Base-by-base conservation (phyloP, 2,797 vertebrate genomes). In the Cephalopachus bancanus region DNA sequence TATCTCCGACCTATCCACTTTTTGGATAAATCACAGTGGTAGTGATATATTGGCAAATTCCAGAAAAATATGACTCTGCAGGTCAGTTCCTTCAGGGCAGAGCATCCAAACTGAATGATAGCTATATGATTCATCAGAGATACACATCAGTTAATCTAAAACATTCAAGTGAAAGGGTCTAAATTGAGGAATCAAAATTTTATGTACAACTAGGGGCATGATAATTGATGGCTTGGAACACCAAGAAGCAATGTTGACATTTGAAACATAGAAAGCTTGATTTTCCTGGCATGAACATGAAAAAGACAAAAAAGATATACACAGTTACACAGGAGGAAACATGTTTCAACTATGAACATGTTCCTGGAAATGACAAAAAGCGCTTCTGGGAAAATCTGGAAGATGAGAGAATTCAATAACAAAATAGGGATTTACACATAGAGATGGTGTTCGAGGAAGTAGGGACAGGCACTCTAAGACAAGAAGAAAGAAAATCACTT, bases 211-310 rank as follows among this genome's bases (percentile, higher is more conserved):
- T 84, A 49, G 75, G 90, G 55, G 87, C 88, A 93, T 86, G 74
- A 76, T 92, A 94, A 96, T 91, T 96, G 96, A 96, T 96, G 53
- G 92, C 83, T 97, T 95, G 75, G 90, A 96, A 84, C 75, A 67
- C 85, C 59, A 78, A 30, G 69, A 94, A 92, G 24, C 60, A 81
- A 91, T 96, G 96, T 97, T 97, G 96, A 98, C 85, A 95, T 98
- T 97, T 97, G 94, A 97, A 95, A 97, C 79, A 60, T 3, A 83
- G 91, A 97, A 59, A 85, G 33, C 94, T 91, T 89, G 93, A 92
- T 93, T 97, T 97, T 90, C 74, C 94, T 96, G 94, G 91, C 83
- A 75, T 67, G 87, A 91, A 94, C 91, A 96, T 71, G 83, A 93
- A 94, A 96, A 97, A 85, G 83, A 94, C 94, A 94, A 83, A 96